Base-by-base conservation (phyloP, 2,797 vertebrate species). In the Schizothorax lantsangensis region DNA sequence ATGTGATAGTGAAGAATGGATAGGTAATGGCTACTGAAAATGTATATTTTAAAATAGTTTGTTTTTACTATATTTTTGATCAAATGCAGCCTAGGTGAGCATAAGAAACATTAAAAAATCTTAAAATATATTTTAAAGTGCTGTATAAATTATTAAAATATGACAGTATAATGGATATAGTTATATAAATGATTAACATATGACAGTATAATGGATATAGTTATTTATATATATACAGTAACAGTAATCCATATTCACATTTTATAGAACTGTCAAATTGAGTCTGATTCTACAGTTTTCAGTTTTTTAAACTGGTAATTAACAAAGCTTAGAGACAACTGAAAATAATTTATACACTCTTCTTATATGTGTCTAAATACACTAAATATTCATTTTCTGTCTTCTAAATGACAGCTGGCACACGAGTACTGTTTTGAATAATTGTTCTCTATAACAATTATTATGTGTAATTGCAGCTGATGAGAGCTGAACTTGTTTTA, bases 391-490 rank as follows among this genome's bases (percentile, higher is more conserved):
- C 30, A 79, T 87, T 59, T 64, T 38, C 30, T 14, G 36, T 62
- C 38, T 69, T 33, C 30, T 36, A 66, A 81, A 36, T 87, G 81
- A 30, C 52, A 72, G n/a, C 64, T 68, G 81, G 68, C 80, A 87
- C 74, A 72, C 11, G 15, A 52, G 11, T 79, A 64, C 23, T 84
- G 81, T 87, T 83, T 79, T 87, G 75, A 75, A 84, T 75, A 86
- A 86, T 43, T 84, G 66, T 88, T 77, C 62, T 49, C 68, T 45
- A 75, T 86, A 21, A 54, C 19, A 81, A 62, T 66, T 78, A 72
- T 71, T n/a, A 43, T 81, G 64, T 82, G 47, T 75, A 59, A 72
- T 21, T 72, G 19, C 59, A 81, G 2, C 47, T 72, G 36, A 66
- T 83, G 57, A 73, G 26, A 33, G 38, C n/a, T 40, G 23, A 57